These are phyloP conservation scores for Callyntrura guangdongensis DNA, from an alignment of 2,888 invertebrate species.

Conservation along the genomic window DNA sequence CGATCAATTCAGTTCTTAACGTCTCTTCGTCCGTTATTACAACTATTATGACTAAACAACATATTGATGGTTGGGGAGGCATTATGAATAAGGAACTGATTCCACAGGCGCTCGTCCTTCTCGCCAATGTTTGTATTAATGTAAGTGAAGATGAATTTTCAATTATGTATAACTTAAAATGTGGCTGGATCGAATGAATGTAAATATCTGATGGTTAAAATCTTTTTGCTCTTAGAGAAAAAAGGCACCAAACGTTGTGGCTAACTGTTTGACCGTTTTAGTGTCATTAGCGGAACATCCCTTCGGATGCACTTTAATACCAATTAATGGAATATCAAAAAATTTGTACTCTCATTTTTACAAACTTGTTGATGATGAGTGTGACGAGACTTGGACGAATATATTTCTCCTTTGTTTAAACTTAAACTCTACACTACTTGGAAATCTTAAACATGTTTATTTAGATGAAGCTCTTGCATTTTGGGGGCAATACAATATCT, in stretches of 20 bases:
- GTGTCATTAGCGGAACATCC: slow-evolving; percentile 76
- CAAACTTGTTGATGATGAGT: slow-evolving; percentile 74
- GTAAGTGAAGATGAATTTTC: too few species aligned
- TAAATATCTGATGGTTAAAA: too few species aligned
- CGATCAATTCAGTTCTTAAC: slow-evolving; percentile 72
- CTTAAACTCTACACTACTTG: slow-evolving; percentile 80
- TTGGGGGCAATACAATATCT: slow-evolving; percentile 81
- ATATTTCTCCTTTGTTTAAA: slow-evolving; percentile 81
- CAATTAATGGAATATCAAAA: slow-evolving; percentile 73
- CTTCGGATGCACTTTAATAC: slow-evolving; percentile 72
- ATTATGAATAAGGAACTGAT: slow-evolving; percentile 75
- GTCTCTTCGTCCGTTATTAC: slow-evolving; percentile 74
- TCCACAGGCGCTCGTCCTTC: slow-evolving; percentile 73
- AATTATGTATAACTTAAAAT: too few species aligned
- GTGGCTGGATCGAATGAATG: too few species aligned
- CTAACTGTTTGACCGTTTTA: slow-evolving; percentile 80
- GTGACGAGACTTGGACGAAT: slow-evolving; percentile 77
- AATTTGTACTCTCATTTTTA: slow-evolving; percentile 39
- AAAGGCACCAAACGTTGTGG: slow-evolving; percentile 79
- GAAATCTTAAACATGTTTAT: slow-evolving; percentile 78
- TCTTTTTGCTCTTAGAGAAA: slow-evolving; percentile 68
- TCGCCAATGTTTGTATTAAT: slow-evolving; percentile 76
- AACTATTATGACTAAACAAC: slow-evolving; percentile 76
- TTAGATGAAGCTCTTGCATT: slow-evolving; percentile 82
- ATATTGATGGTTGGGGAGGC: slow-evolving; percentile 74